Percentiles rank a stretch among this genome's conserved stretches.
phyloP scores from a whole-genome alignment of 2,888 invertebrate genomes.

The Hypsopygia costalis region DNA sequence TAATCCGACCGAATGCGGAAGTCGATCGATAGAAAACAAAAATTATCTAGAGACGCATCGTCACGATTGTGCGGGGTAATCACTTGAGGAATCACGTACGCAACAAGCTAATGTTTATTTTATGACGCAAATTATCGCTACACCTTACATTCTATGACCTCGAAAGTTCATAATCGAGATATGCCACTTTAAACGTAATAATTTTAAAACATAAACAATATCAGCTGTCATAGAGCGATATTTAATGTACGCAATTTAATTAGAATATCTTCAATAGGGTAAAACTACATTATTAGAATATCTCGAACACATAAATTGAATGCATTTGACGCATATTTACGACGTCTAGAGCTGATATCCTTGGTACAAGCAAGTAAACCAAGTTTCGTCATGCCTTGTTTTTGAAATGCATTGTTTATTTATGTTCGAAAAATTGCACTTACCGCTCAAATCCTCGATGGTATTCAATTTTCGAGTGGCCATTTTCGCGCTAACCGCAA shows the following conservation, averaged over 20 bases:
- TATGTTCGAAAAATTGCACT: slow-evolving; percentile 38
- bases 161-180: slow-evolving; percentile 28
- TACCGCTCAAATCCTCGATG: slow-evolving; percentile 73
- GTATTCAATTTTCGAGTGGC: slow-evolving; percentile 70
- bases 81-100: slow-evolving; percentile 30
- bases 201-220: slow-evolving; percentile 27
- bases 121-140: slow-evolving; percentile 34
- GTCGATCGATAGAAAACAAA: slow-evolving; percentile 16
- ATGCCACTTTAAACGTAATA: slow-evolving; percentile 11
- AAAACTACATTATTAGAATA: too few species aligned
- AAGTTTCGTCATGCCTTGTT: slow-evolving; percentile 39
- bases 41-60: slow-evolving; percentile 15
- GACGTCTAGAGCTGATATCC: slow-evolving; percentile 21
- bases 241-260: slow-evolving; percentile 29
- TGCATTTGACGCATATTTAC: slow-evolving; percentile 18
- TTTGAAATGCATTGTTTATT: slow-evolving; percentile 44
- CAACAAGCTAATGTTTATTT: slow-evolving; percentile 17
- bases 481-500: slow-evolving; percentile 43
- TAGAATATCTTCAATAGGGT: too few species aligned
- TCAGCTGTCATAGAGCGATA: slow-evolving; percentile 25
- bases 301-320: too few species aligned
- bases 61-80: slow-evolving; percentile 24
- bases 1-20: slow-evolving; percentile 32
- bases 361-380: slow-evolving; percentile 37
- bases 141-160: slow-evolving; percentile 29